Evolutionary conservation across 2,113 vertebrate genomes (phyloP), one percentile per base, ranked within the genome.

Genomic region (Chunga burmeisteri): DNA sequence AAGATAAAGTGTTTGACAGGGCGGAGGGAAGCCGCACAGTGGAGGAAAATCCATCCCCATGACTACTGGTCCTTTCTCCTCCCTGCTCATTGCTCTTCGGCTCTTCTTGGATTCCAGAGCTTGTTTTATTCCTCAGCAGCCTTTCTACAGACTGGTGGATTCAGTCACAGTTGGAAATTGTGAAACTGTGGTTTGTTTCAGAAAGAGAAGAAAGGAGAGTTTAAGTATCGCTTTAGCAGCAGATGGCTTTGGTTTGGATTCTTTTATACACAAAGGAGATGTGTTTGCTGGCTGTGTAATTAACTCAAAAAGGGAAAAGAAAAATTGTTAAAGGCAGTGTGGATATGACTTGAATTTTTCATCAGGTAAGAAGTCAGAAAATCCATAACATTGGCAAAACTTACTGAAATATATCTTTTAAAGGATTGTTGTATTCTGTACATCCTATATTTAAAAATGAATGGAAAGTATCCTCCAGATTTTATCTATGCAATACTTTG

Each of bases 11-110:
- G 62, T 90, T 92, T 82, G 92, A 75, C 22, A 18, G 84, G 95
- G 92, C 13, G 75, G 92, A 86, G 92, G 58, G 89, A 90, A 95
- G 93, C 83, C 12, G 34, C 81, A 44, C 50, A 61, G 81, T 10
- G 59, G 71, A 94, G 82, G 77, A 78, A 87, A 96, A 94, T 40
- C 88, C 78, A 93, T 97, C 96, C 94, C 93, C 86, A 88, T 96
- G 95, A 91, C 92, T 96, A 94, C 96, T 92, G 92, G 62, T 95
- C 84, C 90, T 96, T 90, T 85, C 98, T 98, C 97, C 98, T 98
- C 96, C 96, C 95, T 77, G 81, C 87, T 86, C 85, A 84, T 50
- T 82, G 93, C 86, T 81, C 50, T 90, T 95, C 7, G 13, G 36
- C 79, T 88, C 84, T 61, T 52, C 55, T 72, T 78, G 84, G 86